These are phyloP conservation scores for Chymomyza costata DNA, from an alignment of 1,140 invertebrate genomes.

Conservation along the genomic window DNA sequence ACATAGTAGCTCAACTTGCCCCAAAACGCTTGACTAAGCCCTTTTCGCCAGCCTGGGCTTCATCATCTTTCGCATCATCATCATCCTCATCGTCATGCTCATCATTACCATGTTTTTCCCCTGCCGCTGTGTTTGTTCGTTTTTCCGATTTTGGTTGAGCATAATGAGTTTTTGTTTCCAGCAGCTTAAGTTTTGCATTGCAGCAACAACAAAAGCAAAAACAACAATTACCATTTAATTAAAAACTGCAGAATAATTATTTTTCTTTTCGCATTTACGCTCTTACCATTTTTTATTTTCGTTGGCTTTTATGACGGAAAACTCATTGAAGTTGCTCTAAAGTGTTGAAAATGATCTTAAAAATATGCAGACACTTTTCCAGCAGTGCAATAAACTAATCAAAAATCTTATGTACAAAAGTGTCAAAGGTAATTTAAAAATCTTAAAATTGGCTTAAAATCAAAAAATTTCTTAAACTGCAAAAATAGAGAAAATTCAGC, in stretches of 20 bases:
- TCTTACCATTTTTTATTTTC: not conserved
- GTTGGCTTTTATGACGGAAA: not conserved
- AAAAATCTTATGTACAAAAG: conserved; percentile 62
- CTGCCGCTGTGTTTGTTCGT: conserved; percentile 4
- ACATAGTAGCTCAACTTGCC: too few relatives aligned
- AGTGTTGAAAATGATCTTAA: too few relatives aligned
- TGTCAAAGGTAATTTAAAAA: conserved; percentile 59
- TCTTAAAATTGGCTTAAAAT: conserved; percentile 67
- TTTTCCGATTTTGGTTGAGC: conserved; percentile 55
- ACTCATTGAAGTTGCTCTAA: too few relatives aligned
- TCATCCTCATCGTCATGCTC: conserved; percentile 1
- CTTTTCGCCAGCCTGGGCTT: conserved; percentile 3
- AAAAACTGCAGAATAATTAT: conserved; percentile 73
- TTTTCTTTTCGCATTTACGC: conserved; percentile 51
- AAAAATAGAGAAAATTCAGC: conserved; percentile 13
- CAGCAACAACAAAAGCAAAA: conserved; percentile 35
- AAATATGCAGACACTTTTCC: not conserved
- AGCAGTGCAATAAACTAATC: conserved; percentile 2
- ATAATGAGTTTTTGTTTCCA: conserved; percentile 72
- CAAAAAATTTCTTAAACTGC: not conserved
- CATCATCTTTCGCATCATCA: conserved; percentile 2
- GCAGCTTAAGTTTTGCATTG: conserved; percentile 58
- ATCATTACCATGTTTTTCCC: not conserved
- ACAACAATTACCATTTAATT: conserved; percentile 72
- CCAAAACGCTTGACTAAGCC: conserved; percentile 1